These are phyloP conservation scores for Heliconius eleuchia DNA, from an alignment of 1,140 invertebrate species.

Conservation along the genomic window DNA sequence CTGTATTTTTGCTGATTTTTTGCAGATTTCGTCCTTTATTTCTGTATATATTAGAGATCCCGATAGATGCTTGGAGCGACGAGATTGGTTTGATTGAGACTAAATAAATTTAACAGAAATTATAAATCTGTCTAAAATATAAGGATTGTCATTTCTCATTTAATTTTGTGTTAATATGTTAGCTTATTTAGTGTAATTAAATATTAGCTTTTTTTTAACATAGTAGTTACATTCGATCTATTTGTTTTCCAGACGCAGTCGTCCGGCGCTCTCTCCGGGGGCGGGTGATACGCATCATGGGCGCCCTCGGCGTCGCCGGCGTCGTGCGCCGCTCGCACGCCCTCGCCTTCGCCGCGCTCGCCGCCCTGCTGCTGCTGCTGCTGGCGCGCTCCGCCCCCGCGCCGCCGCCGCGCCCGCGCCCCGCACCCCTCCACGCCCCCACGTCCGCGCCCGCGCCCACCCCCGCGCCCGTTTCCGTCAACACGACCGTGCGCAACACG, in stretches of 20 bases:
- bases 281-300: conserved; percentile 37
- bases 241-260: neutral
- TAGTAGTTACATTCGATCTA: neutral
- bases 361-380: conserved; percentile 54
- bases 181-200: too few relatives aligned
- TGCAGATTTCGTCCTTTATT: too few relatives aligned
- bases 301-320: conserved; percentile 39
- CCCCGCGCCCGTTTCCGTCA: conserved; percentile 18
- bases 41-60: too few relatives aligned
- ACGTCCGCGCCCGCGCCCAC: conserved; percentile 28
- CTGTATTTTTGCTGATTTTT: too few relatives aligned
- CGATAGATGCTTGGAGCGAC: too few relatives aligned
- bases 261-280: conserved; percentile 8
- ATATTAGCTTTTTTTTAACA: neutral
- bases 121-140: too few relatives aligned
- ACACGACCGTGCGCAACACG: conserved; percentile 43
- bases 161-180: too few relatives aligned
- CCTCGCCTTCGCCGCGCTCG: conserved; percentile 47
- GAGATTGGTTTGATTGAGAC: too few relatives aligned
- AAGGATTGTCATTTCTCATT: too few relatives aligned
- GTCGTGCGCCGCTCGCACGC: conserved; percentile 56
- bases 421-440: conserved; percentile 23
- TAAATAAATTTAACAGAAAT: too few relatives aligned
- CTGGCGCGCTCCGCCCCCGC: conserved; percentile 38
- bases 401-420: conserved; percentile 41